phyloP scores from a whole-genome alignment of 2,113 vertebrate species.

The Bubo blakistoni region DNA sequence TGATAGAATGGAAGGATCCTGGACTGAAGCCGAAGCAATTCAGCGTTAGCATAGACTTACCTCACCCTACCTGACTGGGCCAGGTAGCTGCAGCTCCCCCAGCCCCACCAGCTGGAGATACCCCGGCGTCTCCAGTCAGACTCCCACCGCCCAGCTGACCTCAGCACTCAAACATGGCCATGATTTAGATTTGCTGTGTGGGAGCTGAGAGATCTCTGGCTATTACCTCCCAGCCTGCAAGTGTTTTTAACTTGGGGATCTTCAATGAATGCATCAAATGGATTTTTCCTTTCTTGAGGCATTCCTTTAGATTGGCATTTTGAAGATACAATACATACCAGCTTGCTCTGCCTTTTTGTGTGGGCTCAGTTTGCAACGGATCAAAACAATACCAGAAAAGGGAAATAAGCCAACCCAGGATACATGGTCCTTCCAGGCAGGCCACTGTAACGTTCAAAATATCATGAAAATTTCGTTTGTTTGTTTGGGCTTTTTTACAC shows the following conservation, averaged over 20 bases:
- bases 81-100: neutral
- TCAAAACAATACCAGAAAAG: neutral
- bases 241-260: neutral
- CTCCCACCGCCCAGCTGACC: neutral
- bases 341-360: neutral
- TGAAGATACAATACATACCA: neutral
- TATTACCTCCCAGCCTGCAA: neutral
- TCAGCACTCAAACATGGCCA: neutral
- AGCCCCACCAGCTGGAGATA: neutral
- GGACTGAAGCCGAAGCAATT: neutral
- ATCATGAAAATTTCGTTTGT: neutral
- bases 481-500: neutral
- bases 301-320: neutral
- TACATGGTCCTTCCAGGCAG: neutral
- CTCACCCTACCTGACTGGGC: neutral
- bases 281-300: neutral
- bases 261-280: neutral
- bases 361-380: neutral
- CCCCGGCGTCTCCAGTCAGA: fast-evolving
- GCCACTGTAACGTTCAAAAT: neutral
- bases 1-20: neutral
- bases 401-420: neutral
- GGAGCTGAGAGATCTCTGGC: neutral
- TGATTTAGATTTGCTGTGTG: neutral
- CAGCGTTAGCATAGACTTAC: neutral